Percentiles rank a stretch among this genome's conserved stretches.
These are phyloP conservation scores for Python bivittatus DNA, from an alignment of 2,113 vertebrate genomes.

Conservation along the genomic window DNA sequence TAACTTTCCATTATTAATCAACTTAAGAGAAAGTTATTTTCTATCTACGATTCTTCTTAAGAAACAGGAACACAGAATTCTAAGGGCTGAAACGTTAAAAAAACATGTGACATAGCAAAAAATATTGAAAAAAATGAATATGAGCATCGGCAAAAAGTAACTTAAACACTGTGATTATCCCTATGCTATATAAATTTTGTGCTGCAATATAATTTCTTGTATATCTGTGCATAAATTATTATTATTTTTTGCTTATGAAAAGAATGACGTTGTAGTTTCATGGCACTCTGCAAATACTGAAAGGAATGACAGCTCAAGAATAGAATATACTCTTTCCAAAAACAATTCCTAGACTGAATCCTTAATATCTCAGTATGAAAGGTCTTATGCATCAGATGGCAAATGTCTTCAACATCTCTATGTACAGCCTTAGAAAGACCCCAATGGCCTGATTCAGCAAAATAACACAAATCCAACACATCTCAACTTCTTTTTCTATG, in stretches of 20 bases:
- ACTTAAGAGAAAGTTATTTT: too few relatives aligned
- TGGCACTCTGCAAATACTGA: neutral
- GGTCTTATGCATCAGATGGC: neutral
- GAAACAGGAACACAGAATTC: neutral
- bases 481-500: neutral
- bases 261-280: neutral
- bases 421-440: neutral
- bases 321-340: neutral
- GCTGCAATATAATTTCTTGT: too few relatives aligned
- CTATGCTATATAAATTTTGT: too few relatives aligned
- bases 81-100: neutral
- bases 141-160: neutral
- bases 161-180: too few relatives aligned
- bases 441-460: neutral
- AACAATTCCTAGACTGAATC: neutral
- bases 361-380: neutral
- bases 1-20: too few relatives aligned
- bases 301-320: neutral
- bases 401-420: neutral
- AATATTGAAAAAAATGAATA: neutral
- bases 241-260: neutral
- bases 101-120: neutral
- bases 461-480: neutral
- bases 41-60: too few relatives aligned
- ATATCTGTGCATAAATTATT: neutral